Evolutionary conservation across 2,888 invertebrate genomes (phyloP).

Genomic region (Achlya flavicornis): DNA sequence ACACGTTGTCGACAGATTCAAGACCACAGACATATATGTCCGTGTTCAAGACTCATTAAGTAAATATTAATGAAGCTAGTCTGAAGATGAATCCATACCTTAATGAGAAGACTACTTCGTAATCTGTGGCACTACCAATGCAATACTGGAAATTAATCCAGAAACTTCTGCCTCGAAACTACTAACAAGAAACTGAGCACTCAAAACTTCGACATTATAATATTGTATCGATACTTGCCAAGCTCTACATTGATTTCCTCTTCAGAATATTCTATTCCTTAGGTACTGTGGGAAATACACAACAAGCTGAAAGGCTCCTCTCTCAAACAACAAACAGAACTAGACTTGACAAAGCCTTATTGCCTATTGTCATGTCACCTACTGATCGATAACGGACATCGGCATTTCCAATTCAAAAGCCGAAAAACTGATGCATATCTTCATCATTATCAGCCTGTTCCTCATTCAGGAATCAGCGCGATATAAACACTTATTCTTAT

Average conservation of each 20-base stretch:
- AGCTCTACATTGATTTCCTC: not conserved
- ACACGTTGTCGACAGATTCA: too few species aligned
- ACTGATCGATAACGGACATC: too few species aligned
- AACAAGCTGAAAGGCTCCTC: not conserved
- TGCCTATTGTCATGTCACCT: too few species aligned
- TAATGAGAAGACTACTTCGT: too few species aligned
- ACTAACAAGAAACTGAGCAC: not conserved
- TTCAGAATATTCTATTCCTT: not conserved
- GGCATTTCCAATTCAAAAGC: too few species aligned
- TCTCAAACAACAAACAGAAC: too few species aligned
- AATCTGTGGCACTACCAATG: not conserved
- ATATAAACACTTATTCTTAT: too few species aligned
- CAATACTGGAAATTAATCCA: not conserved
- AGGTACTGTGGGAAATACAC: not conserved
- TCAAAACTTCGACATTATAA: not conserved
- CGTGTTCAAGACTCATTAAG: not conserved
- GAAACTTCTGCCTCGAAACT: not conserved
- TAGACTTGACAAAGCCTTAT: too few species aligned
- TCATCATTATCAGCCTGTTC: too few species aligned
- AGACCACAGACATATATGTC: too few species aligned
- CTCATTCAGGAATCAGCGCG: too few species aligned
- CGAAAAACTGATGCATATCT: too few species aligned
- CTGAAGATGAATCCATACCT: not conserved
- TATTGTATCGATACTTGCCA: not conserved
- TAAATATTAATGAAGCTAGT: not conserved